phyloP scores from a whole-genome alignment of 2,113 vertebrate genomes.

The Mustela nigripes region DNA sequence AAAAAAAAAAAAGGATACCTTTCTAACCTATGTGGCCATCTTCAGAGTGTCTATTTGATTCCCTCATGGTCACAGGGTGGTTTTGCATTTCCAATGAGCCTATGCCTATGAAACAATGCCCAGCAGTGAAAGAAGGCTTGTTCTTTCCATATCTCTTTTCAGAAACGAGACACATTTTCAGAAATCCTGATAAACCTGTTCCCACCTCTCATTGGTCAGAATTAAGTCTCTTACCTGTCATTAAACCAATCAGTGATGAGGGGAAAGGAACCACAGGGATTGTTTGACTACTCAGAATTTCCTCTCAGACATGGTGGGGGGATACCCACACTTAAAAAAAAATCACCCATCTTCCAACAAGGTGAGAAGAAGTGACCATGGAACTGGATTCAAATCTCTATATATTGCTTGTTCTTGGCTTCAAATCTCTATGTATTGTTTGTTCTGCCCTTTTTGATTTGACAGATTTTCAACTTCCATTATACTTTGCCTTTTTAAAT shows the following conservation, averaged over 20 bases:
- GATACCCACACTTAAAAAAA: neutral
- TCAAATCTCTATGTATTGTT: neutral
- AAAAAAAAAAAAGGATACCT: neutral
- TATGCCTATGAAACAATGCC: neutral
- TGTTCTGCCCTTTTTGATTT: neutral
- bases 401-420: neutral
- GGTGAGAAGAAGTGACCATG: neutral
- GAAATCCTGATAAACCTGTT: neutral
- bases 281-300: neutral
- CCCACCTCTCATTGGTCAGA: neutral
- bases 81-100: neutral
- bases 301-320: neutral
- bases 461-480: neutral
- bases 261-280: neutral
- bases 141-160: neutral
- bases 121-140: neutral
- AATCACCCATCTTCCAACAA: neutral
- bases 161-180: constrained; percentile 31
- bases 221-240: neutral
- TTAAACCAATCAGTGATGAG: neutral
- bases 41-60: neutral
- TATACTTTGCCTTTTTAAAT: neutral
- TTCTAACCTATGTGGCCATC: neutral
- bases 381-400: neutral
- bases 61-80: neutral